Base-by-base conservation (phyloP, 2,113 vertebrate genomes). In the Centropristis striata region DNA sequence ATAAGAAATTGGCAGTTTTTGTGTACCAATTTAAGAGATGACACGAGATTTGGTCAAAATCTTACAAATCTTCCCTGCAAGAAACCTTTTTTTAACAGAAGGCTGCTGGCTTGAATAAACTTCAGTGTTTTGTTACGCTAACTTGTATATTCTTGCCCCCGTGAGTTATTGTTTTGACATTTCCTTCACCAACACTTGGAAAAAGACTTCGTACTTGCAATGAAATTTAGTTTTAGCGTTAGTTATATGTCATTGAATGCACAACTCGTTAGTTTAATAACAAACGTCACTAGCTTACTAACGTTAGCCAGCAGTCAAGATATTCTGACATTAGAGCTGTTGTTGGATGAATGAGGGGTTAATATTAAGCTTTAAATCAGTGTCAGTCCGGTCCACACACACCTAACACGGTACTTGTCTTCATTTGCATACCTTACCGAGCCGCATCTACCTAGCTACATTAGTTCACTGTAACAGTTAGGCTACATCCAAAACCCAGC, bases 231-330 rank as follows among this genome's bases (percentile, higher is more conserved):
- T 32, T 32, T 32, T 32, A 32, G 32, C 32, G 32, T 32, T 4
- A 32, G 32, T 2, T 5, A 5, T 1, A 25, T 8, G 23, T 50
- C 32, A n/a, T 42, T 44, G 28, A 50, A 44, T 20, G 25, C 47
- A 57, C 12, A 46, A 15, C 36, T 25, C 18, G 8, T 16, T 70
- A 37, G 8, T 79, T 72, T 51, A 65, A 39, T 27, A 59, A 63
- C 61, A 78, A 44, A 42, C 64, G 58, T 23, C 57, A 60, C 58
- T 13, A 15, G 83, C 83, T 81, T 75, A 72, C 32, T 7, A 32
- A 32, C 32, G 32, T 32, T 32, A 73, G 80, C 76, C 47, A 83
- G 46, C 72, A 12, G 3, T n/a, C 6, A 18, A 23, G 20, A 41
- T 44, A 36, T 51, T 68, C 32, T 39, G 16, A 32, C 4, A 32